phyloP scores from a whole-genome alignment of 2,113 vertebrate species.

The Tragulus kanchil region DNA sequence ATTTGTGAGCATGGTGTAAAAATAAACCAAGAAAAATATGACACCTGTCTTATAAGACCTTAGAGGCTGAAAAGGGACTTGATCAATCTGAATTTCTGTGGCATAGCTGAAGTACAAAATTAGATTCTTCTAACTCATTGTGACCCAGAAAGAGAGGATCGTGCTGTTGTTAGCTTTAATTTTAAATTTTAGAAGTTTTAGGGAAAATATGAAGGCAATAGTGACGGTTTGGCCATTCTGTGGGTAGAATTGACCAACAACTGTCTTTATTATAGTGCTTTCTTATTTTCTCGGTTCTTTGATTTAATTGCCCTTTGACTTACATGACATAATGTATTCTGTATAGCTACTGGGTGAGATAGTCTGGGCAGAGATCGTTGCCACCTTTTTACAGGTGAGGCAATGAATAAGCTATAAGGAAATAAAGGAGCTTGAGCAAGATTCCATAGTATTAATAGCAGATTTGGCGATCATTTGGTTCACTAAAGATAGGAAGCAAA shows the following conservation, averaged over 20 bases:
- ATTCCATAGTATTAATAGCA: neutral
- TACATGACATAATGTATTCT: neutral
- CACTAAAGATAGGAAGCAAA: neutral
- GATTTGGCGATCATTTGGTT: neutral
- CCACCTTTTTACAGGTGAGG: neutral
- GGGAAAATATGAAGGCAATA: neutral
- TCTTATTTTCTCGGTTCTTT: slow-evolving; percentile 14
- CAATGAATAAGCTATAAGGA: neutral
- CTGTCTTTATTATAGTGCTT: neutral
- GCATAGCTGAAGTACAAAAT: slow-evolving; percentile 36
- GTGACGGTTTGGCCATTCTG: neutral
- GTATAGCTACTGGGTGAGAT: neutral
- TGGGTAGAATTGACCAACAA: neutral
- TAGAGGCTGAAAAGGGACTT: neutral
- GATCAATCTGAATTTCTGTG: neutral
- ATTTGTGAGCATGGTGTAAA: slow-evolving; percentile 29
- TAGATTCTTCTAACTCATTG: neutral
- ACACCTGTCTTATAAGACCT: neutral
- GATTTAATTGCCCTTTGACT: neutral
- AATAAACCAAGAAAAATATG: slow-evolving; percentile 48
- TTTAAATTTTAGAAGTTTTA: slow-evolving; percentile 52
- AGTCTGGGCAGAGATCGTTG: neutral
- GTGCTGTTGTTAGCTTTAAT: neutral
- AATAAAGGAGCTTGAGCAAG: neutral
- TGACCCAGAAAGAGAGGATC: slow-evolving; percentile 12